Conservation (phyloP, 1,140 invertebrate species). For the Drosophila obscura region DNA sequence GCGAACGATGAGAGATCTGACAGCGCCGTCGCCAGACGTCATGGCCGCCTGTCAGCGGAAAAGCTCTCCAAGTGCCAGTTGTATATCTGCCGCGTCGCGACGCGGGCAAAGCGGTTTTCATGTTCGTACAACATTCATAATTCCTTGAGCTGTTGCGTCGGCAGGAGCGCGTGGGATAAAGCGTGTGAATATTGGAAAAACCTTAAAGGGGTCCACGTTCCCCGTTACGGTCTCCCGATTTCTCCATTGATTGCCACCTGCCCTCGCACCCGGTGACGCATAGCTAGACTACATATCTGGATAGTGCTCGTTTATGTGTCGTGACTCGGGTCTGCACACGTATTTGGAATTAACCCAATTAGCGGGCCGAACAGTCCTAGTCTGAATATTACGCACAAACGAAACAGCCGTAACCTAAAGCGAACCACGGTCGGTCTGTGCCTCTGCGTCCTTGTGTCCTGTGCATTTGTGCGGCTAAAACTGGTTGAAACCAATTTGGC, state of each 20-base stretch:
- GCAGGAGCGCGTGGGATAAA: background rate
- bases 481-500: slow-evolving; percentile 33
- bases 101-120: slow-evolving; percentile 53
- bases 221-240: slow-evolving; percentile 25
- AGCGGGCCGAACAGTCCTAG: slow-evolving; percentile 17
- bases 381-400: slow-evolving; percentile 45
- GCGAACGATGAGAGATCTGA: slow-evolving; percentile 55
- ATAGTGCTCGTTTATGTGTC: slow-evolving; percentile 1
- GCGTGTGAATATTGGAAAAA: slow-evolving; percentile 50
- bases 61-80: slow-evolving; percentile 73
- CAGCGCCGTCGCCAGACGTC: slow-evolving; percentile 31
- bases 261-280: slow-evolving; percentile 15
- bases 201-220: slow-evolving; percentile 19
- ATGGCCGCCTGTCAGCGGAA: slow-evolving; percentile 58
- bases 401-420: slow-evolving; percentile 25
- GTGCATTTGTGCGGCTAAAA: slow-evolving; percentile 21
- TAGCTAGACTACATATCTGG: slow-evolving; percentile 11
- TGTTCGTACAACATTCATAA: slow-evolving; percentile 24
- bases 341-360: slow-evolving; percentile 36
- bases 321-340: slow-evolving; percentile 2
- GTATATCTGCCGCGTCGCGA: slow-evolving; percentile 63
- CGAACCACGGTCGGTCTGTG: slow-evolving; percentile 9
- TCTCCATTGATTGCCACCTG: slow-evolving; percentile 31
- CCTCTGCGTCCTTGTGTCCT: slow-evolving; percentile 27
- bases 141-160: slow-evolving; percentile 3